These are phyloP conservation scores for Arenicola marina DNA, from an alignment of 2,888 invertebrate genomes.

Conservation along the genomic window DNA sequence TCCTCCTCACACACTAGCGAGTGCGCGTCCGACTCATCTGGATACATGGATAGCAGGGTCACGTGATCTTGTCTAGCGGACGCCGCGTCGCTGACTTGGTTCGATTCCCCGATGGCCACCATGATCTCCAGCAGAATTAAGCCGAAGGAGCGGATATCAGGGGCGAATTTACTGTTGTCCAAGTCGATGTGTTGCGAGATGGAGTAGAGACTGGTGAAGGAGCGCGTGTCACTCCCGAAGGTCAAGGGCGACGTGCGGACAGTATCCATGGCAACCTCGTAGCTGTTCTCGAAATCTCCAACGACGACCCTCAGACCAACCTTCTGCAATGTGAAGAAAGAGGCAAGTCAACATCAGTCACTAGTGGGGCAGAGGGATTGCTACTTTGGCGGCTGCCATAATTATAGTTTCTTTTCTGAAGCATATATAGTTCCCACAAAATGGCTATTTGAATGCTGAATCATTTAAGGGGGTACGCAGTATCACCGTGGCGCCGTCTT, in stretches of 20 bases:
- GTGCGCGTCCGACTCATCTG: constrained; percentile 3
- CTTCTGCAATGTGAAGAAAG: constrained; percentile 14
- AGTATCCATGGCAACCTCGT: constrained; percentile 12
- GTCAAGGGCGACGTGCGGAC: not conserved
- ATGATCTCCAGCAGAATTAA: constrained; percentile 19
- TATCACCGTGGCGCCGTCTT: too few species aligned
- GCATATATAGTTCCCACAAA: too few species aligned
- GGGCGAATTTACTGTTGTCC: constrained; percentile 14
- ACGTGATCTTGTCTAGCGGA: too few species aligned
- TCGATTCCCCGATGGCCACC: constrained; percentile 12
- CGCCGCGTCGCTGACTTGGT: too few species aligned
- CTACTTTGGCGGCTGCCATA: too few species aligned
- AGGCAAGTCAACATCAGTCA: too few species aligned
- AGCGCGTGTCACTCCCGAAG: not conserved
- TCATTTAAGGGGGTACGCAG: too few species aligned
- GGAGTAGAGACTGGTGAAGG: not conserved
- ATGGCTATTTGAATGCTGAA: too few species aligned
- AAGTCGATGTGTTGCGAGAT: not conserved
- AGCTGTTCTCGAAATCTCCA: constrained; percentile 24
- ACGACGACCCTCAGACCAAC: constrained; percentile 19
- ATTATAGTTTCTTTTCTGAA: too few species aligned
- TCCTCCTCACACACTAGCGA: too few species aligned
- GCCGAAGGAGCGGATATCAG: constrained; percentile 22
- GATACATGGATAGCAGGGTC: too few species aligned
- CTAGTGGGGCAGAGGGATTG: too few species aligned